phyloP scores from a whole-genome alignment of 2,797 vertebrate genomes.

The Notolabrus celidotus region DNA sequence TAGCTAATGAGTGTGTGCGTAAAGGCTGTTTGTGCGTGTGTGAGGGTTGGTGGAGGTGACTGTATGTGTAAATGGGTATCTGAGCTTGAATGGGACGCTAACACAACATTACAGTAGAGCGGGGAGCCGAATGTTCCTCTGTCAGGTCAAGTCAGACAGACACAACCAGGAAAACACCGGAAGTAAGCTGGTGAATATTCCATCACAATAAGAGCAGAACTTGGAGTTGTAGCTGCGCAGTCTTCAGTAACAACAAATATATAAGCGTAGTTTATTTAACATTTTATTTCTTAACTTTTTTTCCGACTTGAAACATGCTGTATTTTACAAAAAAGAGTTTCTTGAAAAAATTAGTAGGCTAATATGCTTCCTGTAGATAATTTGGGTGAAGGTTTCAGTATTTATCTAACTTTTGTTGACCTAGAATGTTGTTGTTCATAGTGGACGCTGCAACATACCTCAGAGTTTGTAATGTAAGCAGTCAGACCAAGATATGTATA shows the following conservation, averaged over 20 bases:
- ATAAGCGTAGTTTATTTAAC: too few relatives aligned
- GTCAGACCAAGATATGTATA: background rate
- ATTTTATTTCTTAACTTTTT: too few relatives aligned
- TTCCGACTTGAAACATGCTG: too few relatives aligned
- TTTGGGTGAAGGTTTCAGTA: too few relatives aligned
- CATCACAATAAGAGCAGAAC: constrained; percentile 42
- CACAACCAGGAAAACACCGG: constrained; percentile 27
- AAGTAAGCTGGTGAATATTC: background rate
- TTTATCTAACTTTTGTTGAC: background rate
- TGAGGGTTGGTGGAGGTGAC: background rate
- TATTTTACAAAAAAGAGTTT: too few relatives aligned
- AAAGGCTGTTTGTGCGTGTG: background rate
- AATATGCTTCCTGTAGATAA: too few relatives aligned
- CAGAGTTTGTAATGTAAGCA: background rate
- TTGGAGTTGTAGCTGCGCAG: background rate
- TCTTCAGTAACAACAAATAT: too few relatives aligned
- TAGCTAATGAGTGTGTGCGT: background rate
- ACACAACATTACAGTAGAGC: constrained; percentile 42
- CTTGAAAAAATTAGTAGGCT: too few relatives aligned
- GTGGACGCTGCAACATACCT: background rate
- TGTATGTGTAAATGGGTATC: background rate
- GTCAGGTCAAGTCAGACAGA: constrained; percentile 54
- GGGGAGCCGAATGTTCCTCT: constrained; percentile 23
- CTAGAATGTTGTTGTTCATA: background rate
- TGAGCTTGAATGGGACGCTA: constrained; percentile 46